Evolutionary conservation across 2,113 vertebrate genomes (phyloP).

Genomic region (Petaurus breviceps): DNA sequence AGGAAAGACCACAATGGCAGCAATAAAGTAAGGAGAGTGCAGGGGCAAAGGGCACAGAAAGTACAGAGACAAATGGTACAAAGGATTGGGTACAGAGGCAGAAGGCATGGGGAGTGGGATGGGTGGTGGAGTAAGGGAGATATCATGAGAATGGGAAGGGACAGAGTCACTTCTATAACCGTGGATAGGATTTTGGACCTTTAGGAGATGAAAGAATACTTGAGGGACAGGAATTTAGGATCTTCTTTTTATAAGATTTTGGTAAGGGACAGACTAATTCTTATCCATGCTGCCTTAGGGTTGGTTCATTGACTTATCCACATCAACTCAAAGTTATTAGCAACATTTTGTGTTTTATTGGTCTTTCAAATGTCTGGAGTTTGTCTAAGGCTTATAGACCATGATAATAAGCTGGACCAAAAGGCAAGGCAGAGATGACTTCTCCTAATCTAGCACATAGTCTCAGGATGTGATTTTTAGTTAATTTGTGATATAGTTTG

Average conservation of each 20-base stretch:
- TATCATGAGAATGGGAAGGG: background rate
- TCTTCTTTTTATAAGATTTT: background rate
- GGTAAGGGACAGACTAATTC: background rate
- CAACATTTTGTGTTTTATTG: background rate
- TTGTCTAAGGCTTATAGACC: too few species aligned
- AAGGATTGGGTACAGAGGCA: too few species aligned
- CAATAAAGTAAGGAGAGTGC: background rate
- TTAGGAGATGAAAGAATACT: background rate
- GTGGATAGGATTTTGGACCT: background rate
- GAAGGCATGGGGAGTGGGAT: too few species aligned
- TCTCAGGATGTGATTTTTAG: background rate
- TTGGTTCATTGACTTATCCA: background rate
- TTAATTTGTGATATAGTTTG: background rate
- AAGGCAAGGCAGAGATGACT: background rate
- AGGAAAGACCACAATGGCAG: background rate
- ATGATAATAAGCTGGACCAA: too few species aligned
- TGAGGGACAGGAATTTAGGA: background rate
- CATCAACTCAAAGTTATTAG: background rate
- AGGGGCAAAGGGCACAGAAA: background rate
- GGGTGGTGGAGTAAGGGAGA: background rate
- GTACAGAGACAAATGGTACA: too few species aligned
- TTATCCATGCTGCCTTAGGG: background rate
- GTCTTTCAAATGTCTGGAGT: background rate
- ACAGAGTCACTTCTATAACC: background rate
- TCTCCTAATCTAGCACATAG: background rate